Percentiles rank a stretch among this genome's conserved stretches.
phyloP scores from a whole-genome alignment of 2,113 vertebrate genomes.

The Nycticebus coucang region DNA sequence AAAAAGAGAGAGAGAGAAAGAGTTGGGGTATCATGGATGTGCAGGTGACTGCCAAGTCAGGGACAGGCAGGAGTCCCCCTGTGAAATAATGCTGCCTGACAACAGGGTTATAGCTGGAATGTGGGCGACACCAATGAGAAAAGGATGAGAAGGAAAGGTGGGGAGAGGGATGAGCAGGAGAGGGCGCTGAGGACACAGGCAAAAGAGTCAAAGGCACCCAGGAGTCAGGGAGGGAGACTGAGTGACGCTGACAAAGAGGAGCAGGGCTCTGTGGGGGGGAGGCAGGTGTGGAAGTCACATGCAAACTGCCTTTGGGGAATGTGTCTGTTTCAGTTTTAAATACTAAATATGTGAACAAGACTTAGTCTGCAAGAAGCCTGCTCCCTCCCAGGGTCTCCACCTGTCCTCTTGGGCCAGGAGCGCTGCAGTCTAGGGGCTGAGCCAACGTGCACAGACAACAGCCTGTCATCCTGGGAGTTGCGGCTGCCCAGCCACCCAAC shows the following conservation, averaged over 20 bases:
- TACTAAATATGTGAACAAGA: background rate
- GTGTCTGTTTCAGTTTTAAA: background rate
- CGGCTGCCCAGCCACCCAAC: background rate
- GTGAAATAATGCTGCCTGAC: background rate
- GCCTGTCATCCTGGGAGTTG: background rate
- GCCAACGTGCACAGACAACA: background rate
- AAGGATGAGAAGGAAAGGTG: background rate
- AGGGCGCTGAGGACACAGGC: background rate
- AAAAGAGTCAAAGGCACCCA: background rate
- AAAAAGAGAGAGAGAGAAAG: background rate
- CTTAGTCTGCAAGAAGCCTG: constrained; percentile 19
- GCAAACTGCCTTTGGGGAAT: background rate
- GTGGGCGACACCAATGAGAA: background rate
- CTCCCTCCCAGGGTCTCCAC: background rate
- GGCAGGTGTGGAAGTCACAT: background rate
- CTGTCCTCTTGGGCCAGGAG: background rate
- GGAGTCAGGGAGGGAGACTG: background rate
- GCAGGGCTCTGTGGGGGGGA: background rate
- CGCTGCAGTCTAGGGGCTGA: background rate
- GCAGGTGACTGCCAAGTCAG: background rate
- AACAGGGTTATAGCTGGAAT: background rate
- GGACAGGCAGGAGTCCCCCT: background rate
- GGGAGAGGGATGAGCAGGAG: background rate
- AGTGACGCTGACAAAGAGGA: background rate
- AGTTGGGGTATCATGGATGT: background rate